These are phyloP conservation scores for Datnioides undecimradiatus DNA, from an alignment of 2,113 vertebrate species.

Conservation along the genomic window DNA sequence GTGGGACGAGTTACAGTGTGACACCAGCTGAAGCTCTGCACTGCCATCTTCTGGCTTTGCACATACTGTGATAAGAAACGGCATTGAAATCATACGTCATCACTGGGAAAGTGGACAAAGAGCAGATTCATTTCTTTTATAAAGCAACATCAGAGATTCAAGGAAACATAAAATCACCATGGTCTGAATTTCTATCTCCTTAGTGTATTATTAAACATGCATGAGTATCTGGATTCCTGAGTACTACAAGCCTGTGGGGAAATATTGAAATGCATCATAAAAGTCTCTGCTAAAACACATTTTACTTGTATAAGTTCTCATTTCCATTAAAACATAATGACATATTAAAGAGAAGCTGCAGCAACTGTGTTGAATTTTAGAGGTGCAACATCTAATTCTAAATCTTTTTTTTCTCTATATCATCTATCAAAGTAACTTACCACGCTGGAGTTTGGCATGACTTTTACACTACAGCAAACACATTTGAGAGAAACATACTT, in stretches of 20 bases:
- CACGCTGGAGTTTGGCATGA: too few relatives aligned
- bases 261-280: neutral
- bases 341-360: too few relatives aligned
- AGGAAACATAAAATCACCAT: neutral
- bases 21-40: constrained; percentile 67
- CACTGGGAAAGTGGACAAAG: neutral
- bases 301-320: too few relatives aligned
- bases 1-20: neutral
- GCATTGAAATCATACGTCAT: neutral
- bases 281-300: neutral
- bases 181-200: neutral
- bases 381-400: too few relatives aligned
- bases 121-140: neutral
- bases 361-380: too few relatives aligned
- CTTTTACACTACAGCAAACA: too few relatives aligned
- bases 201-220: neutral
- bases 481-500: too few relatives aligned
- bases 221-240: neutral
- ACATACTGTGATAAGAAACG: neutral
- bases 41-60: constrained; percentile 79
- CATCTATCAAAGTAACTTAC: too few relatives aligned
- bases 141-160: neutral
- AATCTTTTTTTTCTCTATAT: too few relatives aligned
- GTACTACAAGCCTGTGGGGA: neutral
- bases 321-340: too few relatives aligned